Evolutionary conservation across 2,888 invertebrate genomes (phyloP).

Genomic region (Oscheius onirici): DNA sequence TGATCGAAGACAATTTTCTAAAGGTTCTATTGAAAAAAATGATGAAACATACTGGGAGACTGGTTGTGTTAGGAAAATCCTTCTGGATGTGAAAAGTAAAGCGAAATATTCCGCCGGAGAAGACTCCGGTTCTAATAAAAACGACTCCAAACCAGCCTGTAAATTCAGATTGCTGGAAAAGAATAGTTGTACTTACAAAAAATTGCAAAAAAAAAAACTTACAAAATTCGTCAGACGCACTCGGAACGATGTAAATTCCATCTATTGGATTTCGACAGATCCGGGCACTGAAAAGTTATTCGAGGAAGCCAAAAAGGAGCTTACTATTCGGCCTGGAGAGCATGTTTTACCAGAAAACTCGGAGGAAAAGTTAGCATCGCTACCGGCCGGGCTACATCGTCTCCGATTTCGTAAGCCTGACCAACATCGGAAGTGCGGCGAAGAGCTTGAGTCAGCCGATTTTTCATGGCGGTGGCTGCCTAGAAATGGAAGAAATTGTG

Average conservation of each 20-base stretch:
- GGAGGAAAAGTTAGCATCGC: neutral
- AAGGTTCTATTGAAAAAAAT: slow-evolving; percentile 14
- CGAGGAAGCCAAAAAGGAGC: neutral
- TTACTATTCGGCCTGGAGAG: slow-evolving; percentile 37
- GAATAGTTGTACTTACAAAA: too few species aligned
- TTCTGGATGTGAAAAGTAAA: slow-evolving; percentile 87
- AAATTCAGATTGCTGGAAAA: slow-evolving; percentile 66
- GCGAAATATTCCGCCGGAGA: slow-evolving; percentile 88
- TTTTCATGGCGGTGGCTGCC: slow-evolving; percentile 1
- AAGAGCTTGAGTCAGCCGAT: neutral
- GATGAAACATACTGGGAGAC: slow-evolving; percentile 77
- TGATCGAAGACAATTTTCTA: slow-evolving; percentile 43
- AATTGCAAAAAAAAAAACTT: slow-evolving; percentile 8
- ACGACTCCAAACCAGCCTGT: slow-evolving; percentile 90
- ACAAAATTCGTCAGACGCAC: slow-evolving; percentile 32
- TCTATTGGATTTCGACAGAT: slow-evolving; percentile 49
- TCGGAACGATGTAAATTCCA: slow-evolving; percentile 45
- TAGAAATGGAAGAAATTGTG: neutral
- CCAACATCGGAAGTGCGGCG: slow-evolving; percentile 1
- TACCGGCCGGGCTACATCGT: slow-evolving; percentile 9
- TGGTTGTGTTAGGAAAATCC: slow-evolving; percentile 83
- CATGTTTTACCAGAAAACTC: slow-evolving; percentile 17
- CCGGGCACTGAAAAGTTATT: slow-evolving; percentile 35
- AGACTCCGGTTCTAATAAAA: slow-evolving; percentile 87
- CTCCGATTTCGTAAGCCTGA: slow-evolving; percentile 23